phyloP scores from a whole-genome alignment of 2,888 invertebrate species.

The Syrphus vitripennis region DNA sequence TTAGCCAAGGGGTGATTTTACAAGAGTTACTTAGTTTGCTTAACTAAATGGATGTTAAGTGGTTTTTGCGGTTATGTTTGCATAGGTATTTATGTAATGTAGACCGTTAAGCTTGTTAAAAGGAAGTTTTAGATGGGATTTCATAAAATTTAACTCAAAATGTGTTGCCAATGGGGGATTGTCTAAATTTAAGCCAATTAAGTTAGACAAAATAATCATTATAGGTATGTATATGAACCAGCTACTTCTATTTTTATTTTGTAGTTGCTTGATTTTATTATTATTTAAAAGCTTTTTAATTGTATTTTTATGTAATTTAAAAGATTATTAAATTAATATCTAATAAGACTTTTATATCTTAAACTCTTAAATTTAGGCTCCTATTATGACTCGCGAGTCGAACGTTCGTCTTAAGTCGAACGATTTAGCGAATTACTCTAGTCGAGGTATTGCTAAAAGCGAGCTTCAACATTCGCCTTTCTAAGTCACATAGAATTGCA shows the following conservation, averaged over 20 bases:
- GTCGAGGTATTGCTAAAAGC: too few species aligned
- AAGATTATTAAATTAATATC: not conserved
- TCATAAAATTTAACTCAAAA: not conserved
- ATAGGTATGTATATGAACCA: not conserved
- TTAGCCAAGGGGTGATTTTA: constrained; percentile 40
- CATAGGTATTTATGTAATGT: not conserved
- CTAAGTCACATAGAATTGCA: too few species aligned
- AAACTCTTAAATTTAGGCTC: too few species aligned
- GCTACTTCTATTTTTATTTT: not conserved
- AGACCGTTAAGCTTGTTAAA: not conserved
- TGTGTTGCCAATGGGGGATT: not conserved
- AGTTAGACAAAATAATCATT: not conserved
- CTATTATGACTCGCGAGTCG: too few species aligned
- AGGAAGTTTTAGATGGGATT: constrained; percentile 18
- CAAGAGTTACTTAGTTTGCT: constrained; percentile 40
- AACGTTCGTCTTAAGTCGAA: too few species aligned
- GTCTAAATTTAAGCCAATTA: constrained; percentile 16
- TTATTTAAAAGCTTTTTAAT: not conserved
- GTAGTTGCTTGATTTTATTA: not conserved
- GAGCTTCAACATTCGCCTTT: too few species aligned
- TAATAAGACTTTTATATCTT: too few species aligned
- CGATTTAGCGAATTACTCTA: too few species aligned
- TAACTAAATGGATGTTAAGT: constrained; percentile 46
- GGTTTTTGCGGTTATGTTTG: constrained; percentile 16
- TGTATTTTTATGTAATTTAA: not conserved